Percentiles rank a stretch among this genome's conserved stretches.
Evolutionary conservation across 2,113 vertebrate genomes (phyloP).

Genomic region (Monarcha castaneiventris): DNA sequence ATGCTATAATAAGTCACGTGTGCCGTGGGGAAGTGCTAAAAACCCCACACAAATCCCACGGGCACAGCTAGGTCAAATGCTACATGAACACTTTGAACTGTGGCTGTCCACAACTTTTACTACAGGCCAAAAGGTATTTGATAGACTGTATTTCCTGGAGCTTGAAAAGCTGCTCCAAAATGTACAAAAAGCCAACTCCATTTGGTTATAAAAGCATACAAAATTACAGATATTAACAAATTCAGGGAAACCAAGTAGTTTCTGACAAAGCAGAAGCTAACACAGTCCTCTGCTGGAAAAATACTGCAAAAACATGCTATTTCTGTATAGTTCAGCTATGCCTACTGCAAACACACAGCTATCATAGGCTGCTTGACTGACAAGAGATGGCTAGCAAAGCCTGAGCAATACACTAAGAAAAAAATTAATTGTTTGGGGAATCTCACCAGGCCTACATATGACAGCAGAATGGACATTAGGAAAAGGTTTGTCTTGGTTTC

Average conservation of each 20-base stretch:
- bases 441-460: neutral
- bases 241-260: neutral
- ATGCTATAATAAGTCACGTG: accelerated
- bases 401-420: neutral
- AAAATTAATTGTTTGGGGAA: neutral
- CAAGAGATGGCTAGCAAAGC: neutral
- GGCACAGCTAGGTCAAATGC: neutral
- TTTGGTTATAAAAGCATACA: neutral
- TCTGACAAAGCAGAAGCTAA: constrained; percentile 26
- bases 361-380: neutral
- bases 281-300: constrained; percentile 54
- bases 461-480: neutral
- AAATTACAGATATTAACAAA: neutral
- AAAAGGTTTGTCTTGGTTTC: neutral
- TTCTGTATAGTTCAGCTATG: neutral
- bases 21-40: accelerated
- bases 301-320: neutral
- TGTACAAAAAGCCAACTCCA: neutral
- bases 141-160: neutral
- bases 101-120: neutral
- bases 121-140: neutral
- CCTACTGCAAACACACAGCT: neutral
- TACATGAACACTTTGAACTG: neutral
- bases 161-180: neutral
- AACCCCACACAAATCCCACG: neutral